phyloP scores from a whole-genome alignment of 2,113 vertebrate genomes.

The Tiliqua scincoides region DNA sequence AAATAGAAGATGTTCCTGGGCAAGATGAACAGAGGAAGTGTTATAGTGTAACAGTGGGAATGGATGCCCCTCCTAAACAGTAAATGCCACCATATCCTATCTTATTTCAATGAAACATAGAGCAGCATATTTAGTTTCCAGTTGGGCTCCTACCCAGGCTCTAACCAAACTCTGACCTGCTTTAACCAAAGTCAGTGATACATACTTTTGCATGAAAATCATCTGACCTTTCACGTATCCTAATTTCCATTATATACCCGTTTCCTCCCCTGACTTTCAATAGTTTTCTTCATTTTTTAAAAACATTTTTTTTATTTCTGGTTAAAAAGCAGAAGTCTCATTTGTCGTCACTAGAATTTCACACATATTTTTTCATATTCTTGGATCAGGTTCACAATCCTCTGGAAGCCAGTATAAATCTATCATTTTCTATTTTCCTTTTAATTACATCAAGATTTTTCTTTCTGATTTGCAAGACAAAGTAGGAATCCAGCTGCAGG shows the following conservation, averaged over 20 bases:
- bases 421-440: neutral
- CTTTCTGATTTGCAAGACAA: conserved; percentile 56
- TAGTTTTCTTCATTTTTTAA: neutral
- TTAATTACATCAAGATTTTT: conserved; percentile 33
- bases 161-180: no score
- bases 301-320: neutral
- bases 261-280: neutral
- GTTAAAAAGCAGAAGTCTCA: conserved; percentile 15
- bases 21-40: no score
- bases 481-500: conserved; percentile 42
- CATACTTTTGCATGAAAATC: neutral
- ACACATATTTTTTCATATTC: conserved; percentile 50
- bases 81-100: neutral
- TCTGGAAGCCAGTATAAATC: conserved; percentile 49
- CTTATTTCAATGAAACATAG: neutral
- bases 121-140: neutral
- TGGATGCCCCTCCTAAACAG: neutral
- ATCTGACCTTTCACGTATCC: neutral
- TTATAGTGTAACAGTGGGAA: no score
- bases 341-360: conserved; percentile 51
- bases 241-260: neutral
- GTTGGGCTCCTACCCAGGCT: neutral
- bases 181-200: neutral
- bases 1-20: no score
- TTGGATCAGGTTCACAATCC: conserved; percentile 43